These are phyloP conservation scores for Nebria brevicollis DNA, from an alignment of 2,888 invertebrate species.

Conservation along the genomic window DNA sequence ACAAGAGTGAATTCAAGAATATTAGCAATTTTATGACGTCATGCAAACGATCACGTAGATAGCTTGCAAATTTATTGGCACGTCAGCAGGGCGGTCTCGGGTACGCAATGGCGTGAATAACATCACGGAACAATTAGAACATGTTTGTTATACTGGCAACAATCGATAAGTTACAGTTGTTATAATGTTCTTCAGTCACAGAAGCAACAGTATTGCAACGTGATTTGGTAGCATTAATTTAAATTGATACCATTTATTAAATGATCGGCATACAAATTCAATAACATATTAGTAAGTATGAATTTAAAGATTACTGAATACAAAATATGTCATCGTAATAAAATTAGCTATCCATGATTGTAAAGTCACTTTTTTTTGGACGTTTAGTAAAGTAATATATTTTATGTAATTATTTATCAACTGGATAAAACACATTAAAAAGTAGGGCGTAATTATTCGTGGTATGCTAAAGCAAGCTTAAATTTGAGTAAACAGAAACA, in stretches of 20 bases:
- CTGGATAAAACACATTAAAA: too few relatives aligned
- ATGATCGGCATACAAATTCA: not conserved
- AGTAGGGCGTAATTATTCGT: not conserved
- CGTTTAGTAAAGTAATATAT: too few relatives aligned
- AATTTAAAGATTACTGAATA: not conserved
- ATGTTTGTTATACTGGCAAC: conserved; percentile 23
- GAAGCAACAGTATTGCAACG: not conserved
- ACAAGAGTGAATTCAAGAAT: too few relatives aligned
- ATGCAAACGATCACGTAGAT: too few relatives aligned
- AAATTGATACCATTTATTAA: not conserved
- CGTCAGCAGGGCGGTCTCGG: conserved; percentile 51
- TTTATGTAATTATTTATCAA: too few relatives aligned
- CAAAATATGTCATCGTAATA: not conserved
- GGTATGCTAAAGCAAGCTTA: not conserved
- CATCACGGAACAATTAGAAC: conserved; percentile 48
- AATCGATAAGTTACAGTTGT: conserved; percentile 14
- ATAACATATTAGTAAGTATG: not conserved
- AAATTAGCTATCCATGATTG: too few relatives aligned
- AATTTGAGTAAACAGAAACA: conserved; percentile 14
- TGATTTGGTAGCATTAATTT: not conserved
- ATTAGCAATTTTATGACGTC: too few relatives aligned
- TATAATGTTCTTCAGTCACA: not conserved
- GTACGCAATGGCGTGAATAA: conserved; percentile 52
- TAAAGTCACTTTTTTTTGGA: too few relatives aligned
- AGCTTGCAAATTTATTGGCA: conserved; percentile 53